Conservation (phyloP, 2,113 vertebrate species). For the Siniperca chuatsi region DNA sequence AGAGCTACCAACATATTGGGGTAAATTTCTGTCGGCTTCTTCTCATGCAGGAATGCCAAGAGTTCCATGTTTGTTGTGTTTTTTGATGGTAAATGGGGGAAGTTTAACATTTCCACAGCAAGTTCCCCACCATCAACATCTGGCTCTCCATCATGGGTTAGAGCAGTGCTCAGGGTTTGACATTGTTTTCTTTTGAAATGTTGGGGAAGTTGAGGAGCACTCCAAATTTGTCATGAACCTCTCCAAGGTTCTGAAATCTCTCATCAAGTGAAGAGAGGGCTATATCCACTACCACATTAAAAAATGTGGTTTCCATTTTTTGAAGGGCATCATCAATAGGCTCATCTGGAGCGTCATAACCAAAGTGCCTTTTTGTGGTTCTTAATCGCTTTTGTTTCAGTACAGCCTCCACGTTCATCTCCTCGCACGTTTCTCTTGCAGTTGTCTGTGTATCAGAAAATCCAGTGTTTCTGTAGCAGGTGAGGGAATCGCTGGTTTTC, state of each 20-base stretch:
- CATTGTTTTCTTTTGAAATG: neutral
- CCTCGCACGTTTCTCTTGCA: conserved; percentile 8
- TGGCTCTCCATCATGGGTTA: neutral
- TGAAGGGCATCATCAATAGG: rapidly evolving
- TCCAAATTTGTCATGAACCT: neutral
- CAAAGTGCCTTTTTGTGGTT: neutral
- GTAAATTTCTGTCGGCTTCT: neutral
- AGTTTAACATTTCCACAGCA: neutral
- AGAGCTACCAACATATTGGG: neutral
- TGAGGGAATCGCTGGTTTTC: neutral
- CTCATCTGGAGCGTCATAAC: neutral
- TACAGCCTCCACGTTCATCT: conserved; percentile 1
- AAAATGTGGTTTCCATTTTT: neutral
- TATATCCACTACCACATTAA: neutral
- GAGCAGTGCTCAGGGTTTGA: neutral
- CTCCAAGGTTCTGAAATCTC: neutral
- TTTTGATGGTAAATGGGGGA: neutral
- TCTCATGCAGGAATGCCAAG: conserved; percentile 7
- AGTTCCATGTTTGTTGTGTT: neutral
- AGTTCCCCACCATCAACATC: neutral
- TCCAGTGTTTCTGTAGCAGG: neutral
- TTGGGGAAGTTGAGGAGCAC: neutral
- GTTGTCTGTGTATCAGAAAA: conserved; percentile 5
- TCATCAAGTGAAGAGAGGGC: neutral
- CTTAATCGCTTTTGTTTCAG: neutral